Percentiles rank a stretch among this genome's conserved stretches.
Conservation (phyloP, 2,113 vertebrate species). For the Phalacrocorax pelagicus region DNA sequence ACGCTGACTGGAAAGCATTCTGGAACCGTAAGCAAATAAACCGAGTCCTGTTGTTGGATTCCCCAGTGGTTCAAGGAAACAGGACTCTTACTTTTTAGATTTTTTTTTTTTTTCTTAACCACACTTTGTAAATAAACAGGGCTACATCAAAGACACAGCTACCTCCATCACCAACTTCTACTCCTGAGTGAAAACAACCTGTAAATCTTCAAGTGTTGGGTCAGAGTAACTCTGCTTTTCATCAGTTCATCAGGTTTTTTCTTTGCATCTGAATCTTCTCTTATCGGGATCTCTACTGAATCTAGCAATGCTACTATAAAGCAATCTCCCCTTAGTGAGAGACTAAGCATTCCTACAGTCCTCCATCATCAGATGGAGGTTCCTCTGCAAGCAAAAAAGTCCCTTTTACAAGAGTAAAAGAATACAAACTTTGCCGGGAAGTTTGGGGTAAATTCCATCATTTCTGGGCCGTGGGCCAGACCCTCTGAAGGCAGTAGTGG, state of each 20-base stretch:
- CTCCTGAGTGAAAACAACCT: background rate
- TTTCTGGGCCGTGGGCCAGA: background rate
- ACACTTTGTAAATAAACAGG: conserved; percentile 17
- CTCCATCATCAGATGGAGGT: background rate
- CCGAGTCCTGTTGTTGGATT: conserved; percentile 14
- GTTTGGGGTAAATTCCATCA: background rate
- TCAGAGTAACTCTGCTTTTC: background rate
- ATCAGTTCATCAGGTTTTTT: background rate
- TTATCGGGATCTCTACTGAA: background rate
- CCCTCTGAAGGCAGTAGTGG: background rate
- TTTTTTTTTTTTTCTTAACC: background rate
- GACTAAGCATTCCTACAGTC: background rate
- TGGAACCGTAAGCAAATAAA: conserved; percentile 45
- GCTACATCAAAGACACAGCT: conserved; percentile 3
- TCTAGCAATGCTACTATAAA: background rate
- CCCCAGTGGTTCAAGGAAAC: conserved; percentile 5
- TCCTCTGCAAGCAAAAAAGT: background rate
- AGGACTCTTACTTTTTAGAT: background rate
- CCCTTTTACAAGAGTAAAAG: background rate
- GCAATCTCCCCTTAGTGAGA: too few species aligned
- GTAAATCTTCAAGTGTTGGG: background rate
- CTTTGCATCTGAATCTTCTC: background rate
- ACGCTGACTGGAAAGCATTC: background rate
- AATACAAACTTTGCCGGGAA: background rate
- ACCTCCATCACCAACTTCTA: background rate